Evolutionary conservation across 64 coral and sea anemone genomes (phyloP), one percentile per base, ranked within the genome.

Genomic region (Trachythela sp.): DNA sequence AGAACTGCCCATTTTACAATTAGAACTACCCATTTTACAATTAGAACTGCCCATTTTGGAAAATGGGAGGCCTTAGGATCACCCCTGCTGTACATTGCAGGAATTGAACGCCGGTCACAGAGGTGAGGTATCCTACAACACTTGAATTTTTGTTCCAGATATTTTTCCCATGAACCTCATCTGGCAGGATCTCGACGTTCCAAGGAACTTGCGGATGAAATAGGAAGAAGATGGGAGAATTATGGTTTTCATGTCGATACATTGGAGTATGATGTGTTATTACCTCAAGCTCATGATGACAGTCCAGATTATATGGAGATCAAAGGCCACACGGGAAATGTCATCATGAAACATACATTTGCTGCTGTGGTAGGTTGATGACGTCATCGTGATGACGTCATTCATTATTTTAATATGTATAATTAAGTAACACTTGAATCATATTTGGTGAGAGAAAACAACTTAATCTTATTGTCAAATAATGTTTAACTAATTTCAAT

Each of bases 251-350:
- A 64, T n/a, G 56, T 64, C 13, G 56, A 64, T 22, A 64, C 20
- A 64, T 24, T 64, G 24, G 56, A 64, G 5, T 64, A 64, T 64
- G 56, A 64, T 26, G 56, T 64, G 56, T 26, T 64, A 64, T 27
- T 64, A 27, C 56, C 56, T 27, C 20, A 27, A 64, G 56, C 24
- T n/a, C 7, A 64, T 6, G 56, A 64, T n/a, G 56, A 27, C 56
- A 64, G 56, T 64, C 56, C 56, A 64, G 56, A 64, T 64, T 64
- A 64, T 64, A n/a, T 64, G 8, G 56, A 64, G 56, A 64, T 64
- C 56, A 64, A 27, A 64, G 26, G 6, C 26, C 20, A 26, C 26
- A 27, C 13, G 15, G 56, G 56, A 26, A 64, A 26, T 26, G 56
- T 64, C 20, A 64, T 27, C 8, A 64, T 64, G 56, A 64, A 27